phyloP scores from a whole-genome alignment of 2,888 invertebrate species.

The Heliconius hortense region DNA sequence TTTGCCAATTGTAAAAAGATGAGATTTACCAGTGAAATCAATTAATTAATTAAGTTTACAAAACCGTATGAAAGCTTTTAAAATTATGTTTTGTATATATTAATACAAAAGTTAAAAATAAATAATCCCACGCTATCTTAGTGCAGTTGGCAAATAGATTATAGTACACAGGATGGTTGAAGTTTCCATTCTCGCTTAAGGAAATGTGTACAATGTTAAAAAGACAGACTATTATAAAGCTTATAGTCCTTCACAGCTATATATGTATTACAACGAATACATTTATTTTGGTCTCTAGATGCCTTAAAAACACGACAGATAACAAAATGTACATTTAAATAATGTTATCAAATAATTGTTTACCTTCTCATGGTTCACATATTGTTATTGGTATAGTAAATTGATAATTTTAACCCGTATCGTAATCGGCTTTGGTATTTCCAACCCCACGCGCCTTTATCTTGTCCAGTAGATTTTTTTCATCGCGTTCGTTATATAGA shows the following conservation, averaged over 20 bases:
- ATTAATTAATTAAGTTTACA: neutral
- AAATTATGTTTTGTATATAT: neutral
- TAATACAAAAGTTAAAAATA: neutral
- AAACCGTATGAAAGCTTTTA: constrained; percentile 1
- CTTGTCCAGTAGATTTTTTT: constrained; percentile 9
- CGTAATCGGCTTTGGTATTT: constrained; percentile 14
- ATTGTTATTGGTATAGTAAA: constrained; percentile 7
- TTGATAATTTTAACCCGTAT: constrained; percentile 21
- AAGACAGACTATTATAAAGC: too few species aligned
- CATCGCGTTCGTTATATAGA: constrained; percentile 28
- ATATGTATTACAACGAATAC: too few species aligned
- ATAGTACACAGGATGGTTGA: neutral
- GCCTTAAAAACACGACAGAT: neutral
- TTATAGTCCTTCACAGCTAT: too few species aligned
- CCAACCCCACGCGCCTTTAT: constrained; percentile 21
- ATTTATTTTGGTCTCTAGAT: neutral
- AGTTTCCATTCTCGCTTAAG: neutral
- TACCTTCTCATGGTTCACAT: neutral
- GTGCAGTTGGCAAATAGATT: neutral
- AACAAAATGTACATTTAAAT: neutral
- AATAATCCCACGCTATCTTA: neutral
- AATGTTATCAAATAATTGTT: neutral
- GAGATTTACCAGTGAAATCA: neutral
- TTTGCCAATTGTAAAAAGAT: neutral
- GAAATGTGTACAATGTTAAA: neutral